A percentile compares a stretch with the other conserved stretches of the same genome.
Conservation (phyloP, 2,797 vertebrate genomes). For the Synanceia verrucosa region DNA sequence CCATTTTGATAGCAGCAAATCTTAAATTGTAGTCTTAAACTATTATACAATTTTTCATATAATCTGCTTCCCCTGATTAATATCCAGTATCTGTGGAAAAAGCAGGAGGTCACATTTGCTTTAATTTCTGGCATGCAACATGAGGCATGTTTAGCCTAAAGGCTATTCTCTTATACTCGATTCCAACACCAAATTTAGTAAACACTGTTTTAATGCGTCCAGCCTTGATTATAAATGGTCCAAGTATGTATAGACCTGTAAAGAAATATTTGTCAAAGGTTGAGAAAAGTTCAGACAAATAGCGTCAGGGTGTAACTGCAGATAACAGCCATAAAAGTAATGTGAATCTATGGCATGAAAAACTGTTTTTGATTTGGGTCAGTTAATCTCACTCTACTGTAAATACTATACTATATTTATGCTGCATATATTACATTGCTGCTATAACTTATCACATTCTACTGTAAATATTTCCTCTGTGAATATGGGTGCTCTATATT, state of each 20-base stretch:
- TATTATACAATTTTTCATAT: background rate
- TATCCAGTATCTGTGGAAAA: background rate
- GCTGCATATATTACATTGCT: too few relatives aligned
- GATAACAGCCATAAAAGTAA: background rate
- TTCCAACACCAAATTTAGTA: background rate
- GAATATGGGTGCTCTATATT: too few relatives aligned
- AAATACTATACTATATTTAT: too few relatives aligned
- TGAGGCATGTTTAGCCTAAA: background rate
- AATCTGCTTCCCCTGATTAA: background rate
- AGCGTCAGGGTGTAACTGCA: background rate
- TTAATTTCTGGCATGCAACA: background rate
- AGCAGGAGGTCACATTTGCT: conserved; percentile 4
- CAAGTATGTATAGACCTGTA: background rate
- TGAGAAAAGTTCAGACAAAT: background rate
- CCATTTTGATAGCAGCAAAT: background rate
- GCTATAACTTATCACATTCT: too few relatives aligned
- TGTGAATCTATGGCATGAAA: background rate
- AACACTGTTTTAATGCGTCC: background rate
- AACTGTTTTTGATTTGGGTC: background rate
- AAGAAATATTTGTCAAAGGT: background rate
- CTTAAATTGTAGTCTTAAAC: background rate
- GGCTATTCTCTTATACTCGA: background rate
- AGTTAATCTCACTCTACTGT: too few relatives aligned
- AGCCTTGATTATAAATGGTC: background rate
- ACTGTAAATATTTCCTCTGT: too few relatives aligned